A percentile compares a stretch with the other conserved stretches of the same genome.
Conservation (phyloP, 2,888 invertebrate species). For the Diarsia rubi region DNA sequence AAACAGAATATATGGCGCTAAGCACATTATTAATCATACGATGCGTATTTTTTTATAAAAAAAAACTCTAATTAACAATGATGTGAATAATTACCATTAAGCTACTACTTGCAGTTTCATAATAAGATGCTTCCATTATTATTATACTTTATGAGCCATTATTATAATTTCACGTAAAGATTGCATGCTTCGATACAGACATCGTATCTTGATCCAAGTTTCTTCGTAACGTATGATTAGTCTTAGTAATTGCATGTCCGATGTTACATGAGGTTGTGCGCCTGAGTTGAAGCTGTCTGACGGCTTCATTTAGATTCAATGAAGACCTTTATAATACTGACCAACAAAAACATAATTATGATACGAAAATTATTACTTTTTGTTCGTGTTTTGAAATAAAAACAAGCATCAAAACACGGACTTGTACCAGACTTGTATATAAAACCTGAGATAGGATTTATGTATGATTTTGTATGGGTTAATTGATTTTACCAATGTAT, state of each 20-base stretch:
- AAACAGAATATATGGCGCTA: neutral
- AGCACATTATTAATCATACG: constrained; percentile 7
- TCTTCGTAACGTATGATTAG: constrained; percentile 37
- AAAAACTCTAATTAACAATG: constrained; percentile 1
- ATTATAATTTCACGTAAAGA: constrained; percentile 40
- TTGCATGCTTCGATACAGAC: constrained; percentile 15
- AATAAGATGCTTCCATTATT: constrained; percentile 20
- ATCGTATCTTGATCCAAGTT: constrained; percentile 31
- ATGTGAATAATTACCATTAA: constrained; percentile 8
- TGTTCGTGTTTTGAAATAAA: neutral
- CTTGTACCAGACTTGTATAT: neutral
- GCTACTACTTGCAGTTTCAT: constrained; percentile 21
- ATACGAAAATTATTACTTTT: neutral
- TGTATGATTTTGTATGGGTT: neutral
- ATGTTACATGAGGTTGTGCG: constrained; percentile 4
- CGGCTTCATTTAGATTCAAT: constrained; percentile 34
- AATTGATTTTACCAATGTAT: neutral
- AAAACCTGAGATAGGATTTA: neutral
- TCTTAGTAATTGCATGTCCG: constrained; percentile 22
- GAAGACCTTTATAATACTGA: constrained; percentile 18
- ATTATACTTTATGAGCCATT: constrained; percentile 40
- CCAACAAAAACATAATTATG: neutral
- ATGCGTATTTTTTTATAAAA: constrained; percentile 13
- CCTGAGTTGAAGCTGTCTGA: constrained; percentile 23
- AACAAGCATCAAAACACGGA: neutral